A percentile compares a stretch with the other conserved stretches of the same genome.
Conservation (phyloP, 2,888 invertebrate species). For the Aquatica leii region DNA sequence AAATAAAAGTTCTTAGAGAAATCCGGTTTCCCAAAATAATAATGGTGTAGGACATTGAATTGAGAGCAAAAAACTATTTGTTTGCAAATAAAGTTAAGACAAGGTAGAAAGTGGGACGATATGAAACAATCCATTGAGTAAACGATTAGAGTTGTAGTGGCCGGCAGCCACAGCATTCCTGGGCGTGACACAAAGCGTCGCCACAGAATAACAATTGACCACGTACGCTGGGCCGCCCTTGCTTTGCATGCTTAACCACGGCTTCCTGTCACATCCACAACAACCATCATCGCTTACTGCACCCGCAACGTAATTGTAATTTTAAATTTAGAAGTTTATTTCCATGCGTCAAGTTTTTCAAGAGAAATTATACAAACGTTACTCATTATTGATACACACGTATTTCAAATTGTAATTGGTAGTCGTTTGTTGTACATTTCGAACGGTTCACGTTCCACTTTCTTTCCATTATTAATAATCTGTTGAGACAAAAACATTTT, state of each 20-base stretch:
- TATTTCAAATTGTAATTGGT: conserved; percentile 23
- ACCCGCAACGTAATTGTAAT: conserved; percentile 37
- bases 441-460: conserved; percentile 30
- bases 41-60: too few species aligned
- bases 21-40: too few species aligned
- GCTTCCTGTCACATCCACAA: conserved; percentile 56
- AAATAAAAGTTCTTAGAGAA: too few species aligned
- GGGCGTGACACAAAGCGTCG: conserved; percentile 57
- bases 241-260: conserved; percentile 56
- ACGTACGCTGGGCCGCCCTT: conserved; percentile 54
- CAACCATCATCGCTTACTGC: conserved; percentile 43
- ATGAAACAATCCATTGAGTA: conserved; percentile 43
- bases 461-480: conserved; percentile 22
- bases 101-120: conserved; percentile 34
- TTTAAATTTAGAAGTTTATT: conserved; percentile 32
- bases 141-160: conserved; percentile 45
- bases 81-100: conserved; percentile 24
- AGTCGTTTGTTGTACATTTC: conserved; percentile 18
- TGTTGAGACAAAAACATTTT: too few species aligned
- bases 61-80: background rate
- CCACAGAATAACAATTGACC: conserved; percentile 58
- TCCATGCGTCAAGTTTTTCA: conserved; percentile 29
- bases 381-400: conserved; percentile 15
- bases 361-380: conserved; percentile 24
- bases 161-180: conserved; percentile 54